Conservation (phyloP, 1,140 invertebrate genomes). For the Macrotrachela quadricornifera region DNA sequence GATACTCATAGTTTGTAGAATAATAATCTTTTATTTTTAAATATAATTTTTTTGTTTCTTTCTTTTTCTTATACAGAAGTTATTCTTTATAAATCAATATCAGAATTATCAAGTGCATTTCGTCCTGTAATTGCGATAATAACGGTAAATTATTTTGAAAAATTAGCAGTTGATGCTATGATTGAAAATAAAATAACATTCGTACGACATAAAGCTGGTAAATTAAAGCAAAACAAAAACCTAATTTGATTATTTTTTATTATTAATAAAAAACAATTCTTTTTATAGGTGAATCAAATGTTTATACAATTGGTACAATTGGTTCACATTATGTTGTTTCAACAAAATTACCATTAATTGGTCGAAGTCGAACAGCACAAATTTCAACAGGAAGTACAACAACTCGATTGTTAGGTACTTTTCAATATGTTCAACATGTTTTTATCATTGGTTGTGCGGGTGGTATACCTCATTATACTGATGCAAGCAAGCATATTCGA, state of each 20-base stretch:
- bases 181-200: conserved; percentile 94
- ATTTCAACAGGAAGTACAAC: conserved; percentile 71
- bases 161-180: conserved; percentile 93
- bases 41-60: background rate
- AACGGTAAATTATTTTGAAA: conserved; percentile 89
- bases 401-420: conserved; percentile 67
- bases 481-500: conserved; percentile 72
- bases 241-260: too few species aligned
- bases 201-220: conserved; percentile 78
- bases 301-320: conserved; percentile 88
- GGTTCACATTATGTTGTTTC: conserved; percentile 80
- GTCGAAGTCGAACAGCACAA: conserved; percentile 35
- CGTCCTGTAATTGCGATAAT: conserved; percentile 95
- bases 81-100: conserved; percentile 64
- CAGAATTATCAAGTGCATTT: conserved; percentile 59
- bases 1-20: background rate
- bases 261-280: background rate
- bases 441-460: conserved; percentile 86
- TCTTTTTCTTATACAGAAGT: conserved; percentile 1
- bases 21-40: background rate
- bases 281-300: conserved; percentile 73
- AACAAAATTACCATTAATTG: conserved; percentile 81
- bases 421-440: conserved; percentile 78
- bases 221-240: too few species aligned
- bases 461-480: conserved; percentile 87